Evolutionary conservation across 1,140 invertebrate species (phyloP).

Genomic region (Pachyrhynchus sulphureomaculatus): DNA sequence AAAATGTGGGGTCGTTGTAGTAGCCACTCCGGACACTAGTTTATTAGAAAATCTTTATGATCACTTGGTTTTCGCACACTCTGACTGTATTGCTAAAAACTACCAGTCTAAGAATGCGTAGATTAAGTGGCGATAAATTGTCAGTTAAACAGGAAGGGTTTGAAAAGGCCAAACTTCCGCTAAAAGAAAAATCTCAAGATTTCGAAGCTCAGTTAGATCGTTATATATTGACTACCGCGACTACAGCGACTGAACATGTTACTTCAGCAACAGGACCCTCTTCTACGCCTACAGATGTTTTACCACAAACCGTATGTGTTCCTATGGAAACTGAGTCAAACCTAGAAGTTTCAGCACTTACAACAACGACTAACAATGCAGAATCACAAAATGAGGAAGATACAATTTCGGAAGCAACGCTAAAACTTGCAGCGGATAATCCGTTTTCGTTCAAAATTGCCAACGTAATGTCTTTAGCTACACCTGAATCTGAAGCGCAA

Average conservation of each 20-base stretch:
- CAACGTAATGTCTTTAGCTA: conserved; percentile 40
- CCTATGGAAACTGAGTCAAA: background rate
- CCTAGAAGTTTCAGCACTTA: background rate
- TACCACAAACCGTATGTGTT: background rate
- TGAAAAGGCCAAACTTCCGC: background rate
- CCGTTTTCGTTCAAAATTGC: conserved; percentile 41
- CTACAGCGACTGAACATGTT: background rate
- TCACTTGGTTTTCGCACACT: conserved; percentile 32
- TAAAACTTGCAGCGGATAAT: conserved; percentile 33
- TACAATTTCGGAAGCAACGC: background rate
- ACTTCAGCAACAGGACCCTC: background rate
- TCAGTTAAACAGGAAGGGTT: conserved; percentile 27
- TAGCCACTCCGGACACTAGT: conserved; percentile 4
- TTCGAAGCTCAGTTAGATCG: background rate
- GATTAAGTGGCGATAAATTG: conserved; percentile 42
- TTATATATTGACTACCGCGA: background rate
- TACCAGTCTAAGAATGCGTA: conserved; percentile 26
- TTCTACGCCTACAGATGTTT: background rate
- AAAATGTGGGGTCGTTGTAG: conserved; percentile 26
- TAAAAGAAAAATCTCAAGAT: background rate
- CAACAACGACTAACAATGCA: background rate
- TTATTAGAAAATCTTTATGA: conserved; percentile 35
- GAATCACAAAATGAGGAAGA: background rate
- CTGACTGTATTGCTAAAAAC: conserved; percentile 15
- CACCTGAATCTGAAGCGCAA: too few species aligned